A percentile compares a stretch with the other conserved stretches of the same genome.
Conservation (phyloP, 30 jellyfish, hydroid and myxozoan genomes). For the Pseudorhiza aurosa region DNA sequence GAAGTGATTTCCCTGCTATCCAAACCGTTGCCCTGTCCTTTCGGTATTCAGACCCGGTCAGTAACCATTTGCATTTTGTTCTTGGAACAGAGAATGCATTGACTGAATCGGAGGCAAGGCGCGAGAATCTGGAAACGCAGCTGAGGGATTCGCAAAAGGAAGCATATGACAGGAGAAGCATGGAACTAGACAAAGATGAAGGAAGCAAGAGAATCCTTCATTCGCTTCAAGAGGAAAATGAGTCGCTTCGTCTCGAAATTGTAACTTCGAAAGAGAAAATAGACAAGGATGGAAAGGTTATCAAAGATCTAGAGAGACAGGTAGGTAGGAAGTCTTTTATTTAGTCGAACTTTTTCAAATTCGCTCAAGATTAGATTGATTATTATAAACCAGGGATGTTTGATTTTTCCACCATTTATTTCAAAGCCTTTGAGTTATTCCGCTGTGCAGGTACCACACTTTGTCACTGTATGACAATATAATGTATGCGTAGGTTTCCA, state of each 20-base stretch:
- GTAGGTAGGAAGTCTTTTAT: conserved; percentile 1
- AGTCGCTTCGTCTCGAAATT: conserved; percentile 7
- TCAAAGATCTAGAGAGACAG: conserved; percentile 68
- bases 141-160: neutral
- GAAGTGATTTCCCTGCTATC: no score
- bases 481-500: no score
- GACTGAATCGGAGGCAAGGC: neutral
- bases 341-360: neutral
- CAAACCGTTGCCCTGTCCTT: no score
- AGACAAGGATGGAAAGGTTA: conserved; percentile 4
- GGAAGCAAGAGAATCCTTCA: neutral
- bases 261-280: conserved; percentile 18
- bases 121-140: neutral
- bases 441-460: no score
- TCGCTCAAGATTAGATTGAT: no score
- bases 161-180: neutral
- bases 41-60: no score
- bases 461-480: no score
- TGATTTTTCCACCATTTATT: no score
- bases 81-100: neutral
- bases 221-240: conserved; percentile 35
- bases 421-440: no score
- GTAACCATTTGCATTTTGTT: no score
- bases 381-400: no score
- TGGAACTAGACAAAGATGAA: neutral